Base-by-base conservation (phyloP, 2,113 vertebrate species). In the Gopherus evgoodei region DNA sequence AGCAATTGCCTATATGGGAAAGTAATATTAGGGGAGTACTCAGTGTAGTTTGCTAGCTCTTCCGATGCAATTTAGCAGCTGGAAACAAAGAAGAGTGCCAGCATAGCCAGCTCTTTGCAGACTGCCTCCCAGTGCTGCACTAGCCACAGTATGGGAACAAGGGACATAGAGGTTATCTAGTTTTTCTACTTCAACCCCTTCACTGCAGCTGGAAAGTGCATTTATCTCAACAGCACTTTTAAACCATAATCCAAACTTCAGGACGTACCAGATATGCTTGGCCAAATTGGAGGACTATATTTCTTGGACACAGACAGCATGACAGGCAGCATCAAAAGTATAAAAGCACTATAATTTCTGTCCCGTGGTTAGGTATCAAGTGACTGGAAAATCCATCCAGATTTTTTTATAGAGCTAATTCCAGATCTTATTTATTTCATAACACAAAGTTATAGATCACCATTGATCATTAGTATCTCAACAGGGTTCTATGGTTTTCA, bases 381-480 rank as follows among this genome's bases (percentile, higher is more conserved):
- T 52, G 47, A 56, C 31, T 83, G 81, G 75, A 82, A 65, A 90
- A 88, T 90, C 11, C 0, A 56, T 87, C 54, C 22, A 7, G 42
- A 91, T 84, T 96, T 87, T 90, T 21, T 91, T 94, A 92, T 1
- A 59, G 7, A 54, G 84, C 49, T 81, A 80, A 44, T 83, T 81
- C 24, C n/a, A 90, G 50, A 69, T 12, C 78, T n/a, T 56, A 88
- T 86, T 1, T 4, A 11, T 21, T 95, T 86, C 49, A 69, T 86
- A 81, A 11, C 2, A 27, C 80, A 87, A 54, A 35, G 0, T 1
- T 19, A 47, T 53, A 29, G 50, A 86, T 44, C 10, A 52, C 21
- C 54, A 93, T 93, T 76, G 84, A 76, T 91, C 88, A 94, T 84
- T 93, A 76, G 81, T 87, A 88, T 84, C 72, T 91, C 85, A 88